A percentile compares a stretch with the other conserved stretches of the same genome.
These are phyloP conservation scores for Buteo buteo DNA, from an alignment of 2,113 vertebrate genomes.

Conservation along the genomic window DNA sequence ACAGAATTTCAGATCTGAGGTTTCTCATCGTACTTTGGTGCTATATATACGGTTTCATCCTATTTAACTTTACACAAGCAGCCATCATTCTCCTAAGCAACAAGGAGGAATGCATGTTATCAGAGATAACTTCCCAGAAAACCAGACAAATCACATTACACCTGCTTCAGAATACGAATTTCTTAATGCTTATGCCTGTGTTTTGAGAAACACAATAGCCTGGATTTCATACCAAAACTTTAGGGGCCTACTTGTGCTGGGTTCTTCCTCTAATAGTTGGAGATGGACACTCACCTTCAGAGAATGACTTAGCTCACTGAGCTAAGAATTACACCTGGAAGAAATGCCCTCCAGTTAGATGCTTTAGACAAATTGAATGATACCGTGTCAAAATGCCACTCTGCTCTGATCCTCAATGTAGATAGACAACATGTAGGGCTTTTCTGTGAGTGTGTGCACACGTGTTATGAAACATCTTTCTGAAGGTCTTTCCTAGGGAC, in stretches of 20 bases:
- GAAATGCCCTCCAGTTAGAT: not conserved
- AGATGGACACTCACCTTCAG: not conserved
- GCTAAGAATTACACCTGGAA: not conserved
- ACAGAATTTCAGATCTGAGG: not conserved
- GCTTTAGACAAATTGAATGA: not conserved
- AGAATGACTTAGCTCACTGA: not conserved
- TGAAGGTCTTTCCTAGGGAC: not conserved
- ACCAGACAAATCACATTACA: not conserved
- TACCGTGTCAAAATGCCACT: not conserved
- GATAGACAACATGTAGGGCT: fast-evolving
- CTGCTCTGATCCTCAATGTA: not conserved
- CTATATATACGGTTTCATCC: not conserved
- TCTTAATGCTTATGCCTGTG: not conserved
- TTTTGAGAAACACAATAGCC: not conserved
- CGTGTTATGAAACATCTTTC: not conserved
- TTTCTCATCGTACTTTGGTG: not conserved
- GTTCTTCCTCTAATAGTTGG: not conserved
- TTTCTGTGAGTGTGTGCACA: not conserved
- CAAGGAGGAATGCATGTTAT: not conserved
- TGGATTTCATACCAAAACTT: not conserved
- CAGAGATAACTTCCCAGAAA: not conserved
- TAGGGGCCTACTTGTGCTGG: not conserved
- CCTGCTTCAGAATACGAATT: not conserved
- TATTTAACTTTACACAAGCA: not conserved
- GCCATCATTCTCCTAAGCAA: not conserved